Base-by-base conservation (phyloP, 1,140 invertebrate genomes). In the Drosophila cardini region DNA sequence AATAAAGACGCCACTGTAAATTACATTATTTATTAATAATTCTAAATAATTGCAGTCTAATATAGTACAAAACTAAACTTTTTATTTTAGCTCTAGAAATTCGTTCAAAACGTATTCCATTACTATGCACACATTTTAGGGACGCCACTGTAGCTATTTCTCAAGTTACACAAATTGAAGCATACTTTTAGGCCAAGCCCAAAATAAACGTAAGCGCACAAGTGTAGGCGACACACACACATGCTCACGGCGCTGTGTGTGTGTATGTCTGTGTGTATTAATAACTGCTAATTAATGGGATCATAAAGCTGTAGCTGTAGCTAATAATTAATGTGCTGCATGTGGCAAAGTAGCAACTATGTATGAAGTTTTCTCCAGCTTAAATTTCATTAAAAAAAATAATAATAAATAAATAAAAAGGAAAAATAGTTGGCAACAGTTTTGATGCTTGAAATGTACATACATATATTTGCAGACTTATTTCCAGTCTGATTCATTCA, bases 401-500 rank as follows among this genome's bases (percentile, higher is more conserved):
- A 26, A 26, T 2, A 26, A 26, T 26, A 26, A 26, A 26, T 26
- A 26, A 26, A 26, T 26, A 26, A 26, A 26, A 26, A 26, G n/a
- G n/a, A n/a, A 4, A 26, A 26, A 26, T 26, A n/a, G 21, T 4
- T 4, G 21, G 21, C 21, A 26, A 26, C 21, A 26, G 21, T 26
- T 32, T 55, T 38, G 18, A 45, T 55, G n/a, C 10, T 13, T 55
- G 10, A 38, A 32, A 13, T 18, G n/a, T 53, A 53, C 52, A 30
- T 53, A 53, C 52, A 70, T 72, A 13, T 45, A 53, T 11, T 52
- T 46, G 52, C 34, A 52, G 48, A 68, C 16, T 84, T 86, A 82
- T 82, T 86, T 91, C 84, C 90, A 91, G 76, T 86, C 90, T 91
- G 83, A 91, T 91, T 91, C 90, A 89, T 90, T 91, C 89, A 86